Conservation (phyloP, 2,797 vertebrate species). For the Apogon talboti region DNA sequence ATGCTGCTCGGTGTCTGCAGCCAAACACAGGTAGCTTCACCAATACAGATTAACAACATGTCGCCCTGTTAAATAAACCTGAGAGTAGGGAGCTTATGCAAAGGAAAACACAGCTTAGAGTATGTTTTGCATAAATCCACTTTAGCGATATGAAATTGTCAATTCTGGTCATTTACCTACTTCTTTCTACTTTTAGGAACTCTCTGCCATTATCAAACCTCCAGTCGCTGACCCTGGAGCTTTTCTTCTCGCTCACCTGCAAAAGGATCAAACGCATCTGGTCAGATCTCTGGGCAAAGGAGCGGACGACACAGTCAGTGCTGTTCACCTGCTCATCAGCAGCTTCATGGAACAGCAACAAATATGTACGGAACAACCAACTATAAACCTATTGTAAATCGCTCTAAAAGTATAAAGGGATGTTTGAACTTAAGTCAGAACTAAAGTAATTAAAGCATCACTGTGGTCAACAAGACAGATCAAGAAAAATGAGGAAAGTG, state of each 20-base stretch:
- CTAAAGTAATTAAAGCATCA: background rate
- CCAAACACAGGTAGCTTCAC: constrained; percentile 76
- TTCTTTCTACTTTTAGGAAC: constrained; percentile 48
- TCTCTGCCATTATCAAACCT: constrained; percentile 85
- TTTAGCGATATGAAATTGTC: background rate
- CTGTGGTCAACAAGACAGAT: background rate
- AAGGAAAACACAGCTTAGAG: background rate
- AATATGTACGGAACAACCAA: constrained; percentile 79
- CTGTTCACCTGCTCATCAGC: constrained; percentile 85
- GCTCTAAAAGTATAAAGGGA: background rate
- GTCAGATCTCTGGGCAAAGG: constrained; percentile 87
- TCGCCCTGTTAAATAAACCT: background rate
- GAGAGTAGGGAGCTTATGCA: background rate
- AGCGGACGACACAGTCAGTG: constrained; percentile 84
- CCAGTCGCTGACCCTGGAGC: constrained; percentile 56
- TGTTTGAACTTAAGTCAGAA: background rate
- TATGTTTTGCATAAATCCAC: no score
- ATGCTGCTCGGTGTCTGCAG: constrained; percentile 87
- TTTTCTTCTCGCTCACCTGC: constrained; percentile 87
- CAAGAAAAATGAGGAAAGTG: background rate
- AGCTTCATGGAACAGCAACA: constrained; percentile 70
- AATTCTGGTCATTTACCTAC: background rate
- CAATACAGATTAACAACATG: background rate
- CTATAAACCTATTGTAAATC: background rate
- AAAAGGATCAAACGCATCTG: constrained; percentile 87